Evolutionary conservation across 2,888 invertebrate species (phyloP), one percentile per base, ranked within the genome.

Genomic region (Taenaris catops): DNA sequence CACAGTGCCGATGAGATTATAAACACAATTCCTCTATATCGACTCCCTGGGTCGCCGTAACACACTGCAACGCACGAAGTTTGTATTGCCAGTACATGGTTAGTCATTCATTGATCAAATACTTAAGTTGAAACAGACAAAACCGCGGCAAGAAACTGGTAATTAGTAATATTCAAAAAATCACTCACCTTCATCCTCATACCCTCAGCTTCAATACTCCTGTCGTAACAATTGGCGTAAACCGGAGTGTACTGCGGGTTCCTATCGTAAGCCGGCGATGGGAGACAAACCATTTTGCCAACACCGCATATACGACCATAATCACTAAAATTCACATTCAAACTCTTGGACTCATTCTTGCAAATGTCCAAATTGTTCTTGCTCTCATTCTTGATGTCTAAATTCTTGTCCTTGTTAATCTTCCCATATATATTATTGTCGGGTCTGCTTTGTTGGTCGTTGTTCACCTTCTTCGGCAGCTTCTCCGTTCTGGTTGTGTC

Each of bases 231-330:
- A n/a, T 71, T 74, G 0, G 66, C 63, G 17, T 83, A 84, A 0
- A 81, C 84, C 0, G 84, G 81, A 0, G 78, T 67, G 37, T 84
- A 86, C 8, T 81, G 79, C 0, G 79, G 80, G 39, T 72, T 74
- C 17, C 79, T 65, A 5, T 86, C 81, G 29, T 63, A 81, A 0
- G 76, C 68, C 0, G 80, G 65, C 1, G 70, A 67, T 1, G 67
- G 63, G 14, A 63, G 25, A 28, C 54, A 49, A 2, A 58, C 37
- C n/a, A 51, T 44, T 28, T 55, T 54, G 8, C 54, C 55, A n/a
- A 44, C 44, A 25, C 57, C 63, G 21, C 53, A 53, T 4, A 58
- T 51, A 25, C 53, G 55, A 5, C 62, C 63, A 33, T 54, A 54
- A 19, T 54, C 53, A 36, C 41, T 43, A 21, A 37, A 26, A 37